These are phyloP conservation scores for Cryptoprocta ferox DNA, from an alignment of 2,797 vertebrate species.

Conservation along the genomic window DNA sequence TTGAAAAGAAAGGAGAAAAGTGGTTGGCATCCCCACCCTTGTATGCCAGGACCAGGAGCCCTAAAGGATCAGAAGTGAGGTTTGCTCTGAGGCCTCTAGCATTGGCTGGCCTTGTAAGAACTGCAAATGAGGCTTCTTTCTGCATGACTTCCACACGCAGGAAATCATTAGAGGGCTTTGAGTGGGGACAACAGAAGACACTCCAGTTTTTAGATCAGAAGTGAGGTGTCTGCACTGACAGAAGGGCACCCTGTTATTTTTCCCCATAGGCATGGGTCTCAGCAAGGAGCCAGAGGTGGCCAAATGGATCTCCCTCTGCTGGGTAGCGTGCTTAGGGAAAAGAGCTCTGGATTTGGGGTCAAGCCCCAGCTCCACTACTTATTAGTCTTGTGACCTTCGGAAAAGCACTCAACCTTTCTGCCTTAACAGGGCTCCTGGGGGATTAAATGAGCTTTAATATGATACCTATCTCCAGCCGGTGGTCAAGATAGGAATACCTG, in stretches of 20 bases:
- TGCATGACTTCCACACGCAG: neutral
- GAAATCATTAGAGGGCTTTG: neutral
- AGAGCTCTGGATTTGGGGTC: neutral
- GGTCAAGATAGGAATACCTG: neutral
- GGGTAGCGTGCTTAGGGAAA: neutral
- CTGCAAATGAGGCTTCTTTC: neutral
- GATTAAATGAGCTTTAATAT: neutral
- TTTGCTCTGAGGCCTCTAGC: neutral
- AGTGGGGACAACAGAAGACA: neutral
- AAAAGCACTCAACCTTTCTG: neutral
- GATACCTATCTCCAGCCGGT: neutral
- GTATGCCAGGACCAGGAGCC: neutral
- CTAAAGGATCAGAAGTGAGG: neutral
- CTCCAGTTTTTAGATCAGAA: neutral
- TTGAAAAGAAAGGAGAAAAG: neutral
- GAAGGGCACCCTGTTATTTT: neutral
- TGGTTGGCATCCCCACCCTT: neutral
- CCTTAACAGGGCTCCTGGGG: neutral
- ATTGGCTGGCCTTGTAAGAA: neutral
- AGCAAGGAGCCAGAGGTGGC: neutral
- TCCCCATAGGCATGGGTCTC: neutral
- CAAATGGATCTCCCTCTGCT: neutral
- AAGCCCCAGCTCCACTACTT: neutral
- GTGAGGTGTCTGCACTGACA: rapidly evolving
- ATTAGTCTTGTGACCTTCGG: neutral